Evolutionary conservation across 2,888 invertebrate genomes (phyloP).

Genomic region (Andricus curvator): DNA sequence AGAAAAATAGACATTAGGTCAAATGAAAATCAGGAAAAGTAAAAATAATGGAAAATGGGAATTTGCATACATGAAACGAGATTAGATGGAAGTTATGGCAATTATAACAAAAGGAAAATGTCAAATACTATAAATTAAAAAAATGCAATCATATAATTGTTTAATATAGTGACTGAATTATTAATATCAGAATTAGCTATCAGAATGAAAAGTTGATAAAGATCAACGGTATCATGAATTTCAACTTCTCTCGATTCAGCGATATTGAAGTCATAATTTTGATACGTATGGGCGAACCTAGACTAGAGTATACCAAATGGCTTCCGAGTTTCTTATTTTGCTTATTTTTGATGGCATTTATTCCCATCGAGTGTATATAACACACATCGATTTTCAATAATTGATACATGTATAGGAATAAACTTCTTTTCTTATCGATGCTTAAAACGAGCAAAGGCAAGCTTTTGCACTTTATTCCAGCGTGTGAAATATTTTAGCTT

Average conservation of each 20-base stretch:
- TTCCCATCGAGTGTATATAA: conserved; percentile 32
- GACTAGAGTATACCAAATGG: neutral
- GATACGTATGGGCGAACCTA: conserved; percentile 5
- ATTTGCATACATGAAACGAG: too few species aligned
- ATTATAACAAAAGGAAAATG: too few species aligned
- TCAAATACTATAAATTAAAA: too few species aligned
- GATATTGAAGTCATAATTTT: conserved; percentile 36
- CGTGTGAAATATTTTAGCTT: too few species aligned
- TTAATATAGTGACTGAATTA: neutral
- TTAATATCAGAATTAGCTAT: neutral
- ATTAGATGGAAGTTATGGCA: too few species aligned
- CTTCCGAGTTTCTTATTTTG: neutral
- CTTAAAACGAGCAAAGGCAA: neutral
- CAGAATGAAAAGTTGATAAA: neutral
- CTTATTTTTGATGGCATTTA: neutral
- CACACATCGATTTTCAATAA: conserved; percentile 32
- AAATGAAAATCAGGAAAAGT: too few species aligned
- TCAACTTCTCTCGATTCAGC: neutral
- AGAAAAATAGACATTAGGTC: too few species aligned
- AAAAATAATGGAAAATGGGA: too few species aligned
- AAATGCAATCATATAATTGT: too few species aligned
- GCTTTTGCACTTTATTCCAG: neutral
- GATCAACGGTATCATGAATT: neutral
- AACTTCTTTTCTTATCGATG: neutral
- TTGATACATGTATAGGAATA: neutral